Evolutionary conservation across 2,113 vertebrate species (phyloP).

Genomic region (Balaeniceps rex): DNA sequence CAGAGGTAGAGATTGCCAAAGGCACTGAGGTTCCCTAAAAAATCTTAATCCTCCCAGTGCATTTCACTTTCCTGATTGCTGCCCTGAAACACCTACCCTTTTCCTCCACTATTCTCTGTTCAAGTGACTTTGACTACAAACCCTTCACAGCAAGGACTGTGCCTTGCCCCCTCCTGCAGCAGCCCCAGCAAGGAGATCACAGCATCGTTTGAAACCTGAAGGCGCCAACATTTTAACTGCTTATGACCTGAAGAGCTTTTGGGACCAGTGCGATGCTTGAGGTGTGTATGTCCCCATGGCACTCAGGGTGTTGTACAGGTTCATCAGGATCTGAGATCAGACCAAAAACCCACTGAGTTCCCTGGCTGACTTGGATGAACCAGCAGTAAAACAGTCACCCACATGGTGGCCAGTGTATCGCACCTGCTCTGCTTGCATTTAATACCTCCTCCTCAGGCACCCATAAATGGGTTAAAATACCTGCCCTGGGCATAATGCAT

Average conservation of each 20-base stretch:
- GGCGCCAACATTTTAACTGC: not conserved
- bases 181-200: not conserved
- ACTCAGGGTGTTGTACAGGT: not conserved
- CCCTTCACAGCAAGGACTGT: not conserved
- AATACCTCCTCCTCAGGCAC: not conserved
- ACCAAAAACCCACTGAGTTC: not conserved
- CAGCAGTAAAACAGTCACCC: not conserved
- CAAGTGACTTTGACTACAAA: not conserved
- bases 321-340: not conserved
- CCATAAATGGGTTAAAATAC: not conserved
- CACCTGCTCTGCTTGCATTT: not conserved
- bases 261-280: not conserved
- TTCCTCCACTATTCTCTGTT: not conserved
- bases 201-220: not conserved
- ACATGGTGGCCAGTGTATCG: not conserved
- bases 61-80: not conserved
- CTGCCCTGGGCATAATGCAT: not conserved
- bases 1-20: not conserved
- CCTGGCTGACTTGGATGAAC: not conserved
- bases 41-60: not conserved
- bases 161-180: not conserved
- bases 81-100: not conserved
- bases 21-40: not conserved
- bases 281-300: too few species aligned
- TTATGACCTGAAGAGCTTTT: not conserved